Conservation (phyloP, 2,113 vertebrate genomes). For the Eublepharis macularius region DNA sequence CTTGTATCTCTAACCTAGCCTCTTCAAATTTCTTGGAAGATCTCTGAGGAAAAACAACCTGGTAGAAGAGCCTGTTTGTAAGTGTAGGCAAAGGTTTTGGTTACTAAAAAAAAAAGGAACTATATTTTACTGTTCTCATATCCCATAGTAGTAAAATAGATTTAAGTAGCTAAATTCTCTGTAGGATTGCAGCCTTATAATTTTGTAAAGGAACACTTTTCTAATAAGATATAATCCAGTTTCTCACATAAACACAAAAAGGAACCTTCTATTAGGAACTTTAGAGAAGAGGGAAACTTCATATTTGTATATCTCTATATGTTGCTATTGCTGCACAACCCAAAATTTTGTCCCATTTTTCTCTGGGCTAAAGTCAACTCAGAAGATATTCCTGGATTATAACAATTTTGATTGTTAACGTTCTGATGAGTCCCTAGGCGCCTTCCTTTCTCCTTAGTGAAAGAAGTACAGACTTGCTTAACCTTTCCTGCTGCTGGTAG, state of each 20-base stretch:
- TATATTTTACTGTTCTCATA: background rate
- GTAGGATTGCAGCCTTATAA: background rate
- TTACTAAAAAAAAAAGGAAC: background rate
- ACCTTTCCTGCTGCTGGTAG: background rate
- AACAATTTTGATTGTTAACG: background rate
- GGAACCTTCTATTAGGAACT: background rate
- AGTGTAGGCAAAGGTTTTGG: background rate
- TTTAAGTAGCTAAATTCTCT: background rate
- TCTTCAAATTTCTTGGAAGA: background rate
- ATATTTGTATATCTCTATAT: background rate
- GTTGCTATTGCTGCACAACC: background rate
- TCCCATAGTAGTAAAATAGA: background rate
- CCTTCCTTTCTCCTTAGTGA: background rate
- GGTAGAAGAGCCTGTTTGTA: background rate
- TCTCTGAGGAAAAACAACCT: background rate
- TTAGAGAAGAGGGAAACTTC: background rate
- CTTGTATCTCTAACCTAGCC: background rate
- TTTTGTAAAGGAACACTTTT: too few relatives aligned
- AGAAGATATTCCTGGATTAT: background rate
- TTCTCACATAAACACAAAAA: background rate
- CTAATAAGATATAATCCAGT: background rate
- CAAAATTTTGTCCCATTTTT: background rate
- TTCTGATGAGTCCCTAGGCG: background rate
- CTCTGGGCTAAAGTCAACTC: background rate
- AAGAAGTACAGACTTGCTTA: background rate